Base-by-base conservation (phyloP, 1,140 invertebrate species). In the Platyscapa corneri region DNA sequence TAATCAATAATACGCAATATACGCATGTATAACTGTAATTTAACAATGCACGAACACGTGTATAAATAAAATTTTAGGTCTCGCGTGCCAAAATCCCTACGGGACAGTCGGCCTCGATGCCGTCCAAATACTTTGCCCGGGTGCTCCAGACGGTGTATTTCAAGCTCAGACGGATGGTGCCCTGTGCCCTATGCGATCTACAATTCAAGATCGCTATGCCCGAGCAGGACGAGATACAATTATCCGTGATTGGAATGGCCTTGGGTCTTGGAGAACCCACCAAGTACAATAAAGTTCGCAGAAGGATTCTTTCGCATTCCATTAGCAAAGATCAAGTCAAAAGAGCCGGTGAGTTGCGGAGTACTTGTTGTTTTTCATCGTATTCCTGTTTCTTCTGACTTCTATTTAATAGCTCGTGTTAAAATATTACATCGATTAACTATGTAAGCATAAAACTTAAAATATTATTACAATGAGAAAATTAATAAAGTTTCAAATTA, bases 181-280 rank as follows among this genome's bases (percentile, higher is more conserved):
- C 97, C 0, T 98, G 97, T 92, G 96, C 96, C 81, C 92, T 98
- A 20, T 96, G 95, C 87, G 95, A 97, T 91, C 89, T 98, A 34
- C 95, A 95, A 86, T 97, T 98, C 90, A 94, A 95, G 89, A 94
- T 98, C 10, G 96, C 97, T 88, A 92, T 98, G 85, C 97, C 97
- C 0, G 97, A 98, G 90, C 95, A 95, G 93, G 98, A 99, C 91
- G 97, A 99, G 94, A 96, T 99, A 86, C 98, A 99, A 92, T 93
- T 99, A 65, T 95, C 96, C 77, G 94, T 97, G 23, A 94, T 96
- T 75, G 96, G 96, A 70, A 96, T 96, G 95, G 96, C 96, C 27
- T 92, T 96, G 72, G 96, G 96, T 3, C 89, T 96, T n/a, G 95
- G 94, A 18, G 95, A 96, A 89, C 94, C 92, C 42, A 93, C 91